Conservation (phyloP, 2,888 invertebrate genomes). For the Criorhina ranunculi region DNA sequence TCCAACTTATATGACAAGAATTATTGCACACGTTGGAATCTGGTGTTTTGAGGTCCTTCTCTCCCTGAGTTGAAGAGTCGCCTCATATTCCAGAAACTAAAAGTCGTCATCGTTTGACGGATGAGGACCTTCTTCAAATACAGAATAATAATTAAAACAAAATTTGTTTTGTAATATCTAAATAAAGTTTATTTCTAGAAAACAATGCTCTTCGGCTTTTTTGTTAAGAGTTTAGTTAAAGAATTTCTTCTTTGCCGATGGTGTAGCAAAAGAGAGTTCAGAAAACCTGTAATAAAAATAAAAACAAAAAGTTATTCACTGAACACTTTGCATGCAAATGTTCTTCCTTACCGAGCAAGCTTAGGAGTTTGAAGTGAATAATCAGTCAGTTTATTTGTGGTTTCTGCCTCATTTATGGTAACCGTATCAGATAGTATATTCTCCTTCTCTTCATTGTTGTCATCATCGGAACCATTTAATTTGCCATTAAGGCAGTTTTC, state of each 20-base stretch:
- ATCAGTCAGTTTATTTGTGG: conserved; percentile 64
- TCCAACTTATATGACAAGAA: too few species aligned
- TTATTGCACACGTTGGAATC: too few species aligned
- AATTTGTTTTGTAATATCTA: conserved; percentile 11
- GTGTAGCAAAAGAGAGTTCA: conserved; percentile 77
- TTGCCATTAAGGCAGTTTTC: conserved; percentile 34
- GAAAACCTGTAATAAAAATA: conserved; percentile 76
- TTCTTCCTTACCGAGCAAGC: conserved; percentile 76
- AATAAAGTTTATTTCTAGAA: conserved; percentile 32
- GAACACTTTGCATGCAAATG: background rate
- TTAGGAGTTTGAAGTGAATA: conserved; percentile 77
- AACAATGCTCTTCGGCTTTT: conserved; percentile 1
- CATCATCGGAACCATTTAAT: conserved; percentile 28
- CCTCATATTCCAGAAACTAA: too few species aligned
- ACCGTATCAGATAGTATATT: conserved; percentile 26
- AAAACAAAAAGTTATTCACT: too few species aligned
- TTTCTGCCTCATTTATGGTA: conserved; percentile 53
- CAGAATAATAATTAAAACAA: background rate
- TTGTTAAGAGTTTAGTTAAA: conserved; percentile 70
- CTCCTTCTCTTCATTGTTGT: conserved; percentile 60
- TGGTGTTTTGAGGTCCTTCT: too few species aligned
- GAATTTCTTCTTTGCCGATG: conserved; percentile 79
- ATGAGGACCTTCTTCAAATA: too few species aligned
- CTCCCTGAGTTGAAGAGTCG: too few species aligned
- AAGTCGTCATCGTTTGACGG: too few species aligned